Conservation (phyloP, 30 jellyfish, hydroid and myxozoan species). For the Hydractinia echinata region DNA sequence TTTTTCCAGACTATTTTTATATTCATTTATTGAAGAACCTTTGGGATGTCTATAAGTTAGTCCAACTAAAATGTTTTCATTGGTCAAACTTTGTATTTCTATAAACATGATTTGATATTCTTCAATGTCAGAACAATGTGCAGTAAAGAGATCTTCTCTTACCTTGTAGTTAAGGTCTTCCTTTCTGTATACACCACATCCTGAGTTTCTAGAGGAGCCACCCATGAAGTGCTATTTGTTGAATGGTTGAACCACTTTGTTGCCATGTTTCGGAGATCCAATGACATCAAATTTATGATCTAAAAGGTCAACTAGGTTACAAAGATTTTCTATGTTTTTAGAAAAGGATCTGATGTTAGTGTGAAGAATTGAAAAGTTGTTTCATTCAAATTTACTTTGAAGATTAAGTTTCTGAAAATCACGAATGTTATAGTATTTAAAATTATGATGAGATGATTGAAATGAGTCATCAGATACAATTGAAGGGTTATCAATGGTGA, state of each 20-base stretch:
- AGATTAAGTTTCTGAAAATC: too few species aligned
- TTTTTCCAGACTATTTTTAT: neutral
- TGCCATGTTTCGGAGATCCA: conserved; percentile 39
- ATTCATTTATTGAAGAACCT: neutral
- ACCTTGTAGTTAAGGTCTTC: conserved; percentile 30
- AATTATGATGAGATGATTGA: conserved; percentile 1
- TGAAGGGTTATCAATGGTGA: too few species aligned
- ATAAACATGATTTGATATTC: conserved; percentile 36
- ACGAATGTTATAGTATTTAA: neutral
- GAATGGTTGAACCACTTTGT: conserved; percentile 25
- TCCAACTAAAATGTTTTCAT: conserved; percentile 21
- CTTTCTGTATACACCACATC: conserved; percentile 46
- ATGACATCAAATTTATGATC: conserved; percentile 28
- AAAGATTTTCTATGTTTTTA: conserved; percentile 29
- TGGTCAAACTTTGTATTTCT: conserved; percentile 23
- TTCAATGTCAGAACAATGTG: conserved; percentile 16
- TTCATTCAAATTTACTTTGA: neutral
- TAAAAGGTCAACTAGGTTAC: conserved; percentile 27
- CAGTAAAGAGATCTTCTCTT: conserved; percentile 34
- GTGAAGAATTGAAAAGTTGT: conserved; percentile 20
- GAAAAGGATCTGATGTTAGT: conserved; percentile 33
- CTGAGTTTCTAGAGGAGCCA: conserved; percentile 39
- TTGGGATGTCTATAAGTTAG: neutral
- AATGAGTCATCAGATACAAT: too few species aligned
- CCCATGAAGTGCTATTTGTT: conserved; percentile 27